These are phyloP conservation scores for Epinephelus moara DNA, from an alignment of 2,113 vertebrate genomes.

Conservation along the genomic window DNA sequence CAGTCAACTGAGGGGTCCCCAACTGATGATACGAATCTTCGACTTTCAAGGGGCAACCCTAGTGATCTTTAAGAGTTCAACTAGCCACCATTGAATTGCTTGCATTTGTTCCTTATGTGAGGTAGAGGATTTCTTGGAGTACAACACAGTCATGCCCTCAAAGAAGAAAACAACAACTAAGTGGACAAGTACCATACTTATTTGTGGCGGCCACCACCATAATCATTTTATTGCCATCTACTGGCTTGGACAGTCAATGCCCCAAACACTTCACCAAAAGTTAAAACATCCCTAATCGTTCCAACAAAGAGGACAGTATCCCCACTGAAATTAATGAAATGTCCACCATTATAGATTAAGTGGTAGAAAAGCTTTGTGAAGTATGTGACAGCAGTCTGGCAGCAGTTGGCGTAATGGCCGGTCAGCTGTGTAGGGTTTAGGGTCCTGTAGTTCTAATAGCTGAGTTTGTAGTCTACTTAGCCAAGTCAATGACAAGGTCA, in stretches of 20 bases:
- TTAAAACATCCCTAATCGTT: not conserved
- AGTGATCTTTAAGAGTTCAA: not conserved
- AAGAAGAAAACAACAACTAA: too few relatives aligned
- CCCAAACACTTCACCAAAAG: too few relatives aligned
- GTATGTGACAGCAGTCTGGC: conserved; percentile 3
- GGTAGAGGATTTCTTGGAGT: not conserved
- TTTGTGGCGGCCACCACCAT: not conserved
- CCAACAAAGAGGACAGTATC: not conserved
- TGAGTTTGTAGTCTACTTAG: conserved; percentile 35
- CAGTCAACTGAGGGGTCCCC: too few relatives aligned
- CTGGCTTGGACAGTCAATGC: not conserved
- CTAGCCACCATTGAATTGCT: too few relatives aligned
- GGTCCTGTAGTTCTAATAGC: conserved; percentile 18
- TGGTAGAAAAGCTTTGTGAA: not conserved
- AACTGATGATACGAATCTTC: too few relatives aligned
- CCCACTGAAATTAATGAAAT: not conserved
- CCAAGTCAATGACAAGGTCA: conserved; percentile 44
- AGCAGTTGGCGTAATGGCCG: not conserved
- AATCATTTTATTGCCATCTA: not conserved
- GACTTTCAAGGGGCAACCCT: too few relatives aligned
- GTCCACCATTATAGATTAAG: conserved; percentile 4
- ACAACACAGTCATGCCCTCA: not conserved
- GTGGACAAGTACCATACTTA: not conserved
- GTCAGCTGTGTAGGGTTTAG: not conserved
- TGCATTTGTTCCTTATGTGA: not conserved